Percentiles rank a stretch among this genome's conserved stretches.
Evolutionary conservation across 2,888 invertebrate species (phyloP).

Genomic region (Saturnia japonica): DNA sequence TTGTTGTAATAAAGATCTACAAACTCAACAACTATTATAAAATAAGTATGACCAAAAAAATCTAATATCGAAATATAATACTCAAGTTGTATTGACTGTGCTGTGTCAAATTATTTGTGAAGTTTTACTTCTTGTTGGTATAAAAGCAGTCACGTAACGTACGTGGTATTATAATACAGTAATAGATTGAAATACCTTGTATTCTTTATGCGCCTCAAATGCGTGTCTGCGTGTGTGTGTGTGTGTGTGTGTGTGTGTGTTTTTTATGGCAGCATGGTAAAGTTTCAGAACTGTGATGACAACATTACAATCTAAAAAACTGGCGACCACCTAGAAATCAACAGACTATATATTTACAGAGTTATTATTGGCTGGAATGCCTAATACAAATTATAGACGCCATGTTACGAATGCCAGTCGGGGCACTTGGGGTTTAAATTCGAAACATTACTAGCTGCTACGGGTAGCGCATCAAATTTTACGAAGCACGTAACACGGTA

Average conservation of each 20-base stretch:
- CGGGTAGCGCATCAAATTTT: constrained; percentile 11
- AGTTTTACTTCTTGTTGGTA: neutral
- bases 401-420: neutral
- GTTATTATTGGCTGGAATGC: neutral
- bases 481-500: constrained; percentile 3
- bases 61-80: neutral
- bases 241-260: too few species aligned
- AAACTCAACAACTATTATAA: neutral
- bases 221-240: neutral
- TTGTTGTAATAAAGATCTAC: neutral
- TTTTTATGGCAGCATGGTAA: too few species aligned
- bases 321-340: too few species aligned
- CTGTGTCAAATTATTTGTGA: neutral
- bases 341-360: neutral
- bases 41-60: neutral
- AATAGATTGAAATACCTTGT: neutral
- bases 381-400: neutral
- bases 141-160: neutral
- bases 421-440: constrained; percentile 9
- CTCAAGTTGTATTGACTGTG: neutral
- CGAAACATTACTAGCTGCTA: neutral
- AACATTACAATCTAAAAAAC: too few species aligned
- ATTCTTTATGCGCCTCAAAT: neutral
- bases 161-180: neutral
- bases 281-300: too few species aligned